Evolutionary conservation across 2,888 invertebrate genomes (phyloP).

Genomic region (Zhuqinia jingwanae): DNA sequence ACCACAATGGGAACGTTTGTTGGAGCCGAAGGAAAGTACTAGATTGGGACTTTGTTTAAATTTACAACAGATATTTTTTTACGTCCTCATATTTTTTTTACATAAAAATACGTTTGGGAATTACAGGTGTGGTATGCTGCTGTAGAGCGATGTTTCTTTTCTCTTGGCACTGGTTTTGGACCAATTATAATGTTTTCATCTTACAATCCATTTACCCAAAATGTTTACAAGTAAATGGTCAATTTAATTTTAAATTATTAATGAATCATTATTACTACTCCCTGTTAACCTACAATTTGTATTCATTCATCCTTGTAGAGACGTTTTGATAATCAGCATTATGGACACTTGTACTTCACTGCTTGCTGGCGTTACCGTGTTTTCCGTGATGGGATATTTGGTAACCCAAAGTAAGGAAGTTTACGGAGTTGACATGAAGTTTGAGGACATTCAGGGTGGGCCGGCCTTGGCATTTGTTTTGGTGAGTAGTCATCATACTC

Average conservation of each 20-base stretch:
- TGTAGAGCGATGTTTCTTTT: conserved; percentile 90
- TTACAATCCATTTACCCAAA: conserved; percentile 87
- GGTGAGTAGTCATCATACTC: conserved; percentile 41
- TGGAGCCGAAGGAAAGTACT: conserved; percentile 87
- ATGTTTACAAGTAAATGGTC: conserved; percentile 86
- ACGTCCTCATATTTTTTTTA: not conserved
- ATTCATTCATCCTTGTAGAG: conserved; percentile 82
- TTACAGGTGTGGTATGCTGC: conserved; percentile 88
- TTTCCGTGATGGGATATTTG: conserved; percentile 86
- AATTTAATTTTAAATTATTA: not conserved
- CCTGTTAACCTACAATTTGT: too few species aligned
- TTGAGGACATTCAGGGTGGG: conserved; percentile 86
- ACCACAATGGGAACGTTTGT: conserved; percentile 88
- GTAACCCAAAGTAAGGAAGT: conserved; percentile 81
- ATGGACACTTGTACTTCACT: conserved; percentile 91
- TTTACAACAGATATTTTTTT: conserved; percentile 84
- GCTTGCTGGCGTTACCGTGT: conserved; percentile 89
- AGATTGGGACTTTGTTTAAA: conserved; percentile 82
- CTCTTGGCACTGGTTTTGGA: conserved; percentile 88
- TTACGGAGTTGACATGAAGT: not conserved
- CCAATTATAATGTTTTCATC: conserved; percentile 89
- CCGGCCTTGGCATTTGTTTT: conserved; percentile 91
- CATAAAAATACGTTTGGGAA: too few species aligned
- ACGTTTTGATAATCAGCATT: conserved; percentile 90
- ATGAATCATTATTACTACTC: too few species aligned